Conservation (phyloP, 92 coral and sea anemone genomes). For the Meandrina meandrites region DNA sequence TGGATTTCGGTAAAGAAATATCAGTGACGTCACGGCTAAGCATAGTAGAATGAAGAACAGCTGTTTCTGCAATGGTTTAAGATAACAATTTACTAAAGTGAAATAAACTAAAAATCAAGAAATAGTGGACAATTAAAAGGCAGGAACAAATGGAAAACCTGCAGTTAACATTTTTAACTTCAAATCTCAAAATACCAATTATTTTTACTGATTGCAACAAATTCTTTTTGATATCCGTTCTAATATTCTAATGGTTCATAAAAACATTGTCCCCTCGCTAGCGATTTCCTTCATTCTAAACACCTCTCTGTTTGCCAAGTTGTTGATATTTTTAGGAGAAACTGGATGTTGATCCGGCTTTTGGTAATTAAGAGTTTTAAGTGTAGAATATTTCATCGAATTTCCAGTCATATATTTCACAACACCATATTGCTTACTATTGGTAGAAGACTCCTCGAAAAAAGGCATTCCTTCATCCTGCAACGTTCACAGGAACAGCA, state of each 20-base stretch:
- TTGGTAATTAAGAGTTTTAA: not conserved
- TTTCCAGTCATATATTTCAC: no score
- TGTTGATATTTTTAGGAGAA: not conserved
- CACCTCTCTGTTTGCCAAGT: not conserved
- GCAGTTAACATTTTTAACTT: no score
- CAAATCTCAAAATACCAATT: no score
- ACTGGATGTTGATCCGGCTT: not conserved
- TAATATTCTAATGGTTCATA: not conserved
- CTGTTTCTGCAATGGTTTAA: slow-evolving; percentile 51
- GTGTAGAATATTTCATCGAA: not conserved
- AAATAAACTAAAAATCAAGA: not conserved
- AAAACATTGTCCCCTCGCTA: not conserved
- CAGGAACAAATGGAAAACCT: no score
- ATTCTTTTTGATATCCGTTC: not conserved
- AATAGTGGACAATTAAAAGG: no score
- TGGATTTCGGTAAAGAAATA: slow-evolving; percentile 54
- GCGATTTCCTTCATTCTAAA: not conserved
- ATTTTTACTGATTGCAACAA: no score
- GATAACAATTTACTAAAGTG: not conserved
- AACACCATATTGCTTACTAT: slow-evolving; percentile 5
- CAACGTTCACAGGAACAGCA: not conserved
- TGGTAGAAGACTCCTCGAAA: slow-evolving; percentile 28
- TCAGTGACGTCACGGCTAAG: slow-evolving; percentile 44
- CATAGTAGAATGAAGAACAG: slow-evolving; percentile 51
- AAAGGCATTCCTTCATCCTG: slow-evolving; percentile 28